A percentile compares a stretch with the other conserved stretches of the same genome.
Conservation (phyloP, 2,113 vertebrate genomes). For the Alligator mississippiensis region DNA sequence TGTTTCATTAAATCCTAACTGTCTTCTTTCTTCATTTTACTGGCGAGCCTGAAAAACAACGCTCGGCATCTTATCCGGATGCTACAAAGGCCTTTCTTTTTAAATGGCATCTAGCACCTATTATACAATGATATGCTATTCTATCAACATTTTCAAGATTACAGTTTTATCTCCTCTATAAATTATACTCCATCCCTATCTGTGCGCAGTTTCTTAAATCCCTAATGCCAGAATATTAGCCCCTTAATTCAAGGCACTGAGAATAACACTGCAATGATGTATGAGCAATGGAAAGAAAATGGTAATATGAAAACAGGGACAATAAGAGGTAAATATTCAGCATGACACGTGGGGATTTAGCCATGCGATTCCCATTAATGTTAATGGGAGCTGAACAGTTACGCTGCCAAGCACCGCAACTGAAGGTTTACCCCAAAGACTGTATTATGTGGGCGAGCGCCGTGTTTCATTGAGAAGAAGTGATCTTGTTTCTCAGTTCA, state of each 20-base stretch:
- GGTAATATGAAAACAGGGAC: not conserved
- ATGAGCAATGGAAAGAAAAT: constrained; percentile 27
- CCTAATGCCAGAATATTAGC: constrained; percentile 12
- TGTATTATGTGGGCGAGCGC: not conserved
- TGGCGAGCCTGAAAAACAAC: not conserved
- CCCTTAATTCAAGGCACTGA: constrained; percentile 47
- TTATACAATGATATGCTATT: constrained; percentile 14
- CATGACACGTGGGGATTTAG: not conserved
- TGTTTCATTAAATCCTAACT: constrained; percentile 11
- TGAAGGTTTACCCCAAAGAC: not conserved
- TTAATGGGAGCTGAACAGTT: not conserved
- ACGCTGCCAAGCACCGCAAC: not conserved
- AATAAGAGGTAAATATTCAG: not conserved
- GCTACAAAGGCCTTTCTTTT: not conserved
- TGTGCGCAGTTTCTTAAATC: constrained; percentile 33
- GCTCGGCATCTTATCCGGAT: not conserved
- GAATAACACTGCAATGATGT: not conserved
- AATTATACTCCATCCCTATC: not conserved
- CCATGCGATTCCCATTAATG: not conserved
- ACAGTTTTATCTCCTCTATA: constrained; percentile 21
- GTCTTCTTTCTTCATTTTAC: not conserved
- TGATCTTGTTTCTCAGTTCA: not conserved
- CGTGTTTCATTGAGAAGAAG: not conserved
- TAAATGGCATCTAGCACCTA: not conserved
- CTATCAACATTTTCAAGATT: constrained; percentile 46